Conservation (phyloP, 2,888 invertebrate genomes). For the Campopleginae sp. region DNA sequence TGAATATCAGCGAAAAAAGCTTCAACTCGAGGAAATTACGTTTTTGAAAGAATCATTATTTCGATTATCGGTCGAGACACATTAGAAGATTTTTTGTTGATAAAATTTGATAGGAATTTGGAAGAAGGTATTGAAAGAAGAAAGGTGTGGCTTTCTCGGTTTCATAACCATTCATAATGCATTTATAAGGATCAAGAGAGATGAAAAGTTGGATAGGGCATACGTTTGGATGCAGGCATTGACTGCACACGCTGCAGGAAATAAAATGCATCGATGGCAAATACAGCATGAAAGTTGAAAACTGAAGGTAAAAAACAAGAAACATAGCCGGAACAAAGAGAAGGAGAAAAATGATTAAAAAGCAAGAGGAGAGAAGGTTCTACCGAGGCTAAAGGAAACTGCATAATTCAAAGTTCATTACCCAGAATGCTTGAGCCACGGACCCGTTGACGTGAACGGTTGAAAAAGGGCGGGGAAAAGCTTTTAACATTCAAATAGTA, state of each 20-base stretch:
- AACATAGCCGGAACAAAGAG: background rate
- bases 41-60: background rate
- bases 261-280: conserved; percentile 8
- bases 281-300: conserved; percentile 22
- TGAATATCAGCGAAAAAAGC: background rate
- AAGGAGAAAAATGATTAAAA: conserved; percentile 48
- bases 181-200: background rate
- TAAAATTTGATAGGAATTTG: background rate
- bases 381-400: conserved; percentile 68
- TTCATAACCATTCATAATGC: too few species aligned
- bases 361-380: conserved; percentile 36
- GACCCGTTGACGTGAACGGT: conserved; percentile 60
- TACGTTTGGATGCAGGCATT: background rate
- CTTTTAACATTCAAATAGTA: conserved; percentile 70
- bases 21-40: background rate
- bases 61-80: background rate
- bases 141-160: too few species aligned
- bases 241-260: background rate
- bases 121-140: too few species aligned
- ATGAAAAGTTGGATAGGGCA: background rate
- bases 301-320: conserved; percentile 10
- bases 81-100: background rate
- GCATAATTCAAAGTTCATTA: conserved; percentile 79
- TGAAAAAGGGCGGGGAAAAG: conserved; percentile 35
- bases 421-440: conserved; percentile 65